Base-by-base conservation (phyloP, 2,113 vertebrate species). In the Cyprinus carpio region DNA sequence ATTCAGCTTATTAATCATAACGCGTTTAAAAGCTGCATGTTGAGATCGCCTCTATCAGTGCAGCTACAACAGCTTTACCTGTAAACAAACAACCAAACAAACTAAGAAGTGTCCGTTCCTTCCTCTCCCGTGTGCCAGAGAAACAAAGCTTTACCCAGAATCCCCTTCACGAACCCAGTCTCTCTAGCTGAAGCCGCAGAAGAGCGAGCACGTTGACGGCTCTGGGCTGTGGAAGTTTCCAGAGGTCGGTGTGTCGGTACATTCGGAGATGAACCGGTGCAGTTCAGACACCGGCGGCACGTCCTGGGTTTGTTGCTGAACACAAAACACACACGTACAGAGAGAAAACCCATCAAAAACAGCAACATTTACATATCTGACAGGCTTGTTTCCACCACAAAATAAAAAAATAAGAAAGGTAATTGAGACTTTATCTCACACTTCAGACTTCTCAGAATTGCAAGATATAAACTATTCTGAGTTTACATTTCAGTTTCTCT, bases 241-340 rank as follows among this genome's bases (percentile, higher is more conserved):
- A 0, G 97, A 98, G 31, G 91, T 94, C 75, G 97, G 96, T 2
- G 95, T 96, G 93, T 98, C 97, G 6, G 91, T 92, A 90, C 97
- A 98, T 89, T 96, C 92, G 0, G 95, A 94, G 2, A 98, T 97
- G 90, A 97, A 98, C 2, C 90, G 84, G 25, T 97, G 95, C 56
- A 98, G 95, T 56, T 96, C 95, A 0, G 92, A 96, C 69, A 92
- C 31, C 1, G 93, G 92, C 0, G 89, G 49, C 3, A 92, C 92
- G 0, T 94, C 93, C 12, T 96, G 93, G 0, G 94, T 95, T 0
- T 97, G 97, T 81, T 96, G 97, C 97, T 98, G 93, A 0, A 12
- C 11, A 46, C 43, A 46, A 46, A 46, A 83, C 15, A 74, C 7
- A 40, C 8, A 40, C n/a, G n/a, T 3, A 71, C 51, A 56, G 16